Percentiles rank a stretch among this genome's conserved stretches.
Evolutionary conservation across 2,113 vertebrate species (phyloP).

Genomic region (Megaceryle maxima): DNA sequence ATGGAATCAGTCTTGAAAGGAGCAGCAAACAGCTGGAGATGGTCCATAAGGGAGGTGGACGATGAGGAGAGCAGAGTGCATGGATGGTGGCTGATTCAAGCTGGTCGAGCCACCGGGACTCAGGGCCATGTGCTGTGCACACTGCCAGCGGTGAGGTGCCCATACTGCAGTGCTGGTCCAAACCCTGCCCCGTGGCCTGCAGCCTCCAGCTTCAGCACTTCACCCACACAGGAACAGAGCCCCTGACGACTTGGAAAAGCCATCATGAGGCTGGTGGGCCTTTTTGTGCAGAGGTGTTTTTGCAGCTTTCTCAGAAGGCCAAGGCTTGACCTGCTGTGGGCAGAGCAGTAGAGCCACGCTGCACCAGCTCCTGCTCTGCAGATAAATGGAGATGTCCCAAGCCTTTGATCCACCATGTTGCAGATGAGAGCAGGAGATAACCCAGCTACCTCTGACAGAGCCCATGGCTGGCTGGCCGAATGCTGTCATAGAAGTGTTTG

Average conservation of each 20-base stretch:
- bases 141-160: neutral
- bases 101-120: neutral
- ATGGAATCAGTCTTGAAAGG: neutral
- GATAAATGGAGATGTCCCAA: neutral
- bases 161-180: neutral
- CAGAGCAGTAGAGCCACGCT: neutral
- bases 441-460: neutral
- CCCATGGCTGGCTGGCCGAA: neutral
- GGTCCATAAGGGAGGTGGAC: neutral
- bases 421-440: neutral
- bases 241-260: neutral
- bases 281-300: neutral
- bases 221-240: fast-evolving
- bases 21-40: neutral
- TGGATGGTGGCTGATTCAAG: neutral
- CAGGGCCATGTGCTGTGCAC: fast-evolving
- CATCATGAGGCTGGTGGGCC: neutral
- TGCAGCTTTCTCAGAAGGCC: neutral
- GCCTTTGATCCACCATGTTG: neutral
- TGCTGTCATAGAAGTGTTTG: neutral
- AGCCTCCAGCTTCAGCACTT: neutral
- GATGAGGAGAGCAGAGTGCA: neutral
- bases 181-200: neutral
- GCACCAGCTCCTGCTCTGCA: neutral
- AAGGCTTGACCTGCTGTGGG: neutral